A percentile compares a stretch with the other conserved stretches of the same genome.
Evolutionary conservation across 2,113 vertebrate genomes (phyloP).

Genomic region (Pomatostomus ruficeps): DNA sequence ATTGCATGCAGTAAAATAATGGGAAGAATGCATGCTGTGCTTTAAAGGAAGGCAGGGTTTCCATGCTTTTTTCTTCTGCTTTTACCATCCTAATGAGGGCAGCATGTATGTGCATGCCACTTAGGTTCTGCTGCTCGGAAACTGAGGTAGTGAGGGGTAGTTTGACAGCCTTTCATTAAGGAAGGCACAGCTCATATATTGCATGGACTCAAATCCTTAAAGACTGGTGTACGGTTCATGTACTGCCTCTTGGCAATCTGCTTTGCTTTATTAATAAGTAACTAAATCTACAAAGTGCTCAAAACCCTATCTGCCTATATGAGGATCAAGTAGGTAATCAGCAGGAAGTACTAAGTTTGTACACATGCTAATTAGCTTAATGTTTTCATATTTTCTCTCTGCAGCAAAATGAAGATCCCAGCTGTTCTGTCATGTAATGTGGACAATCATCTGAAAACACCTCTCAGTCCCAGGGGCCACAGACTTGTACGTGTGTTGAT

Average conservation of each 20-base stretch:
- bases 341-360: background rate
- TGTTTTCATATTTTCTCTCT: background rate
- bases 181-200: background rate
- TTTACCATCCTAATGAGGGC: background rate
- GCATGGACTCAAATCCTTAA: background rate
- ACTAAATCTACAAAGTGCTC: background rate
- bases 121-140: background rate
- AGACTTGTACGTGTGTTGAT: background rate
- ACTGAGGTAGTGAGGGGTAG: background rate
- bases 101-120: background rate
- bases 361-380: background rate
- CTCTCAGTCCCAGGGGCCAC: background rate
- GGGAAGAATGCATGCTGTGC: background rate
- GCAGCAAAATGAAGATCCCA: conserved; percentile 71
- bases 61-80: background rate
- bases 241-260: background rate
- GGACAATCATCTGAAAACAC: background rate
- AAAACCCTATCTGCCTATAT: background rate
- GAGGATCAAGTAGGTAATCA: background rate
- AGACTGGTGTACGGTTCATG: background rate
- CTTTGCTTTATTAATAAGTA: background rate
- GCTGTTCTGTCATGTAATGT: conserved; percentile 77
- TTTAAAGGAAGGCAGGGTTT: background rate
- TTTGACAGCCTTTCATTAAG: background rate
- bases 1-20: background rate